Evolutionary conservation across 2,113 vertebrate species (phyloP).

Genomic region (Ictalurus punctatus): DNA sequence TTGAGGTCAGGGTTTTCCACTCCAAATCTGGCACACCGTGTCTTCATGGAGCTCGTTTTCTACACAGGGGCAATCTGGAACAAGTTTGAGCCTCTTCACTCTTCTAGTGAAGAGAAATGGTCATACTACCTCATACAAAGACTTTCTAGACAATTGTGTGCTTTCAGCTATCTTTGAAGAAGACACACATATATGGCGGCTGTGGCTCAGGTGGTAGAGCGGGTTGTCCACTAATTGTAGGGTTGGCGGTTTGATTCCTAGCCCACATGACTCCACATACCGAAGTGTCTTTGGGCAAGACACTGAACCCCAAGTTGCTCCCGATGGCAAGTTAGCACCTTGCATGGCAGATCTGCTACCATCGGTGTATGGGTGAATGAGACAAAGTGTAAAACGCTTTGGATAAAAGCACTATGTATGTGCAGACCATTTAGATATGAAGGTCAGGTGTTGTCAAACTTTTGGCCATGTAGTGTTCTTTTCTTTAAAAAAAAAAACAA

Average conservation of each 20-base stretch:
- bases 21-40: neutral
- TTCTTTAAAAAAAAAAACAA: neutral
- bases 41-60: neutral
- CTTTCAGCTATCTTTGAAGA: neutral
- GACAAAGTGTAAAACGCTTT: too few species aligned
- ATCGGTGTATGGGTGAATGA: too few species aligned
- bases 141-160: neutral
- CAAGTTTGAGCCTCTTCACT: neutral
- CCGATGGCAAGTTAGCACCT: too few species aligned
- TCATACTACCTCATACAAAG: neutral
- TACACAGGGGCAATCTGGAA: neutral
- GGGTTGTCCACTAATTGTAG: too few species aligned
- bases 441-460: neutral
- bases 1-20: neutral
- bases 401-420: too few species aligned
- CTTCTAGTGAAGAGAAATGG: neutral
- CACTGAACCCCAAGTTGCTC: too few species aligned
- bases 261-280: too few species aligned
- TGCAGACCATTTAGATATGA: neutral
- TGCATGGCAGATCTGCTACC: too few species aligned
- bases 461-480: neutral
- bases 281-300: too few species aligned
- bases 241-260: too few species aligned
- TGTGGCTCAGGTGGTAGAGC: too few species aligned
- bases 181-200: neutral